Conservation (phyloP, 2,113 vertebrate species). For the Pseudorasbora parva region DNA sequence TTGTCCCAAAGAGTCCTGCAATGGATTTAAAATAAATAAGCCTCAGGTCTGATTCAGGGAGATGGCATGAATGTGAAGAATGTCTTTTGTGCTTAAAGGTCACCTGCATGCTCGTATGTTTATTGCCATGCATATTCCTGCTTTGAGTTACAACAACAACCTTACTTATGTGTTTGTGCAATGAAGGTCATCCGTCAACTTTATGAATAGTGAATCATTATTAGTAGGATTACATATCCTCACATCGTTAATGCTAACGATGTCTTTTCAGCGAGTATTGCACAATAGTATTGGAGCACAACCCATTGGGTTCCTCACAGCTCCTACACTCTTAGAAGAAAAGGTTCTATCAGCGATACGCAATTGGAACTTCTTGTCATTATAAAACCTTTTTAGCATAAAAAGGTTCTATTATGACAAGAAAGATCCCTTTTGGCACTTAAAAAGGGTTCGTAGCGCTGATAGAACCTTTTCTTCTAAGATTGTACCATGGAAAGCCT, state of each 20-base stretch:
- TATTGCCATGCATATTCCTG: conserved; percentile 34
- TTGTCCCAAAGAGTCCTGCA: conserved; percentile 17
- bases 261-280: neutral
- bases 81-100: conserved; percentile 36
- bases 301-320: neutral
- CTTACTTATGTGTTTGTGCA: conserved; percentile 4
- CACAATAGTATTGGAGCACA: neutral
- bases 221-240: conserved; percentile 11
- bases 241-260: neutral
- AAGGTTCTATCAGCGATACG: too few species aligned
- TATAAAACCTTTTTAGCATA: too few species aligned
- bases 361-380: too few species aligned
- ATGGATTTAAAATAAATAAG: neutral
- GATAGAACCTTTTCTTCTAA: too few species aligned
- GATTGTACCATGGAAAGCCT: too few species aligned
- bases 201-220: neutral
- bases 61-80: conserved; percentile 48
- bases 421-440: too few species aligned
- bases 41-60: conserved; percentile 4
- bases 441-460: too few species aligned
- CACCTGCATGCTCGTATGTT: conserved; percentile 1
- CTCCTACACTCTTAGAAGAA: neutral
- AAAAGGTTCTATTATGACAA: too few species aligned
- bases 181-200: neutral
- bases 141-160: conserved; percentile 31